Evolutionary conservation across 2,113 vertebrate genomes (phyloP), one percentile per base, ranked within the genome.

Genomic region (Campylorhamphus procurvoides): DNA sequence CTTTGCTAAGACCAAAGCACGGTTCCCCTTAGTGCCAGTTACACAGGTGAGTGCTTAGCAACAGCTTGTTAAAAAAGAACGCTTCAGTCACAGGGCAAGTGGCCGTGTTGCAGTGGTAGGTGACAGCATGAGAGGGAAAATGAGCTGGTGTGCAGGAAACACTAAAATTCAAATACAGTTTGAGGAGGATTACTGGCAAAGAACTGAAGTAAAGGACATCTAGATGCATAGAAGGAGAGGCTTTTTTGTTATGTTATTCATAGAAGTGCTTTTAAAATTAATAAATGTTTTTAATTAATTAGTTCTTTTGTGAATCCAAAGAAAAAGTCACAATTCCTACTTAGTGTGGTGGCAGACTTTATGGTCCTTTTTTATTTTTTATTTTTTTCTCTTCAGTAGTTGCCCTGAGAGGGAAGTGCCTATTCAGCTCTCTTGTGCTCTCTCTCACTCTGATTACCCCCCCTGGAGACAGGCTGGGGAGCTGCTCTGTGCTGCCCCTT

Each of bases 111-210:
- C 39, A 40, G 63, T 84, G 84, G 81, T 94, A 84, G 82, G 69
- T 81, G 85, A 88, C 85, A 95, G 92, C 83, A 40, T 67, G 85
- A 78, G 83, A 90, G 72, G 53, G 52, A 89, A 84, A 87, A 93
- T 69, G 56, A 40, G 31, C 18, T 84, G 40, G 31, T 88, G 60
- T 39, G 23, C 35, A 33, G 64, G 28, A 87, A n/a, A 50, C 63
- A 5, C 62, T 80, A 88, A 84, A 94, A 90, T 84, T 75, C 72
- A 74, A 86, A 46, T n/a, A 49, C 68, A 77, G 14, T 76, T 35
- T 28, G 39, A 66, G 49, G 64, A 82, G 62, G 40, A 49, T 68
- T 87, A 39, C 20, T 72, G 64, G 69, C 55, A 49, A 73, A 50
- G 75, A 83, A 92, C 67, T 79, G 72, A 37, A 84, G 68, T 11